A percentile compares a stretch with the other conserved stretches of the same genome.
Conservation (phyloP, 2,888 invertebrate species). For the Platycnemis pennipes region DNA sequence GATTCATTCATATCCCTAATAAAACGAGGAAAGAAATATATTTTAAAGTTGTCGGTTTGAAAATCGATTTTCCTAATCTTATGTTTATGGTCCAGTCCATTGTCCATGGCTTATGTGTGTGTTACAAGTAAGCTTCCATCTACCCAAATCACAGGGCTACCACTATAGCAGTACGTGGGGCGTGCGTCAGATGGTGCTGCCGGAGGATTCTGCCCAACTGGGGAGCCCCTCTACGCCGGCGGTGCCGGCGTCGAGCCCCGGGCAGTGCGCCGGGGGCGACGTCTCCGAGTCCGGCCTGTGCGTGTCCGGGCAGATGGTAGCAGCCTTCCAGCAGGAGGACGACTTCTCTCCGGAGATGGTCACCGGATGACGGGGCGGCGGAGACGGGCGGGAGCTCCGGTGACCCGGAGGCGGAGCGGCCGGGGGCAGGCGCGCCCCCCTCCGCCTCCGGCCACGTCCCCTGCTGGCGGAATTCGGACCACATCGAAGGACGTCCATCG, state of each 20-base stretch:
- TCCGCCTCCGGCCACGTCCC: not conserved
- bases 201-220: slow-evolving; percentile 68
- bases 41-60: too few species aligned
- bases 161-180: slow-evolving; percentile 70
- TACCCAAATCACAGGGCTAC: slow-evolving; percentile 70
- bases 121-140: too few species aligned
- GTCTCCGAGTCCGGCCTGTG: slow-evolving; percentile 50
- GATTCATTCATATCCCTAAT: too few species aligned
- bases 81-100: too few species aligned
- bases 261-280: slow-evolving; percentile 8
- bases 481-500: slow-evolving; percentile 9
- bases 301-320: slow-evolving; percentile 25
- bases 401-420: not conserved
- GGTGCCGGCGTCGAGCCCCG: not conserved
- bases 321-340: slow-evolving; percentile 69
- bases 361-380: slow-evolving; percentile 61
- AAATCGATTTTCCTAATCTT: too few species aligned
- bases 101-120: too few species aligned
- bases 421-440: not conserved
- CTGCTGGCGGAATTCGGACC: slow-evolving; percentile 16
- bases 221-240: slow-evolving; percentile 52
- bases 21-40: too few species aligned
- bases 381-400: slow-evolving; percentile 8
- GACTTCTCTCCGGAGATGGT: slow-evolving; percentile 70
- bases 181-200: slow-evolving; percentile 63